Evolutionary conservation across 2,113 vertebrate species (phyloP).

Genomic region (Calyptommatus sinebrachiatus): DNA sequence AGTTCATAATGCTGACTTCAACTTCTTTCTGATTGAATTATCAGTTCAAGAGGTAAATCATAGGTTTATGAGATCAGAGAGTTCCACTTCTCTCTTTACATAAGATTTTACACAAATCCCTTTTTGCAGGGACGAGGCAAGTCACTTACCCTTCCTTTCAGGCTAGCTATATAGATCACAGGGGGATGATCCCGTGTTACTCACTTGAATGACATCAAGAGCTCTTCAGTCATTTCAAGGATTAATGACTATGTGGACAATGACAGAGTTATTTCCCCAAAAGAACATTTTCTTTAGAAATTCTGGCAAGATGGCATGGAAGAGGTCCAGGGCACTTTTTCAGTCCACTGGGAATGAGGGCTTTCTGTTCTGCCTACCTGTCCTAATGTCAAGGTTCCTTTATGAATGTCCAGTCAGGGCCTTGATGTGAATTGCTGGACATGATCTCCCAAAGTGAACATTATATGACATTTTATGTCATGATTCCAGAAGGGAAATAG

Average conservation of each 20-base stretch:
- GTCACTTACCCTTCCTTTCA: neutral
- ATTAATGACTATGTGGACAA: neutral
- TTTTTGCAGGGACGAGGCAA: neutral
- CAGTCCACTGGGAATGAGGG: no score
- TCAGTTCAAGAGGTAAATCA: constrained; percentile 3
- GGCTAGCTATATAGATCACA: neutral
- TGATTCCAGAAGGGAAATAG: no score
- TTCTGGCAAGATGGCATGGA: no score
- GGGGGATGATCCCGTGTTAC: neutral
- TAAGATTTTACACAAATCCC: no score
- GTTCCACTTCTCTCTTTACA: neutral
- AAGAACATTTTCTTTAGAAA: no score
- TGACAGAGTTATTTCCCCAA: neutral
- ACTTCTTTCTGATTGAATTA: neutral
- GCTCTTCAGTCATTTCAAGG: neutral
- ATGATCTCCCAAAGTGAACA: no score
- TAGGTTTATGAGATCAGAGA: neutral
- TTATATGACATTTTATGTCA: no score
- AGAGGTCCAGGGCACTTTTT: no score
- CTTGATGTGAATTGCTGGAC: no score
- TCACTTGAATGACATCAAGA: neutral
- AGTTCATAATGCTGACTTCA: neutral
- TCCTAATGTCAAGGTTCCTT: no score
- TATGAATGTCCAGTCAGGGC: no score
- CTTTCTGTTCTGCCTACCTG: no score